Evolutionary conservation across 2,113 vertebrate genomes (phyloP), one percentile per base, ranked within the genome.

Genomic region (Microcebus lehilahytsara): DNA sequence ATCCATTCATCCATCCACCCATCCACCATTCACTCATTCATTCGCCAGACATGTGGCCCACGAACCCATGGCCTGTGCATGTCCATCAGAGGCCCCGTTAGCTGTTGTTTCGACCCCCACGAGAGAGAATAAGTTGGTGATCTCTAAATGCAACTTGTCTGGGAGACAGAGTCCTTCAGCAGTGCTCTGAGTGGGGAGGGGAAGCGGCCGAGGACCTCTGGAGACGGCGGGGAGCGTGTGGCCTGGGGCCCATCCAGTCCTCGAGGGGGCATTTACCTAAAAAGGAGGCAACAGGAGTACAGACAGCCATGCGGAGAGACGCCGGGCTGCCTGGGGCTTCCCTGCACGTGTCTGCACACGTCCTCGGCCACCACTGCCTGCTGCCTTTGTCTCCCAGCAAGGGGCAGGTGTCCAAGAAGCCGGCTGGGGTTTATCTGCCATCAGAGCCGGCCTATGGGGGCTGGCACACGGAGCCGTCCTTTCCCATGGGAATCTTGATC

Each of bases 401-500:
- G 94, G 66, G 79, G 51, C 60, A 72, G 13, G 46, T 51, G 79
- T 62, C 92, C 11, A 0, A 69, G 83, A 60, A 56, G 69, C 69
- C 4, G 11, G n/a, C 94, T 42, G 51, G 80, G 42, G 34, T 64
- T 91, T 71, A 60, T 46, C 93, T 37, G 12, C 64, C 69, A 78
- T 89, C 56, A 58, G 74, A 91, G 88, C 85, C 0, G 2, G 66
- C 69, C 96, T n/a, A 19, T 46, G 78, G 60, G 62, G 49, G 51
- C 89, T 79, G 46, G 37, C 32, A 42, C 62, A 9, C 46, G 19
- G 71, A 85, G 42, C 53, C 40, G 3, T 19, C 56, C 49, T 94
- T 71, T 79, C 71, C 84, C 81, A 51, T 22, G 87, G 94, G 94
- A 83, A 89, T 78, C 75, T 74, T 25, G 2, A 22, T 80, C 49